Evolutionary conservation across 2,888 invertebrate species (phyloP), one percentile per base, ranked within the genome.

Genomic region (Drosophila algonquin): DNA sequence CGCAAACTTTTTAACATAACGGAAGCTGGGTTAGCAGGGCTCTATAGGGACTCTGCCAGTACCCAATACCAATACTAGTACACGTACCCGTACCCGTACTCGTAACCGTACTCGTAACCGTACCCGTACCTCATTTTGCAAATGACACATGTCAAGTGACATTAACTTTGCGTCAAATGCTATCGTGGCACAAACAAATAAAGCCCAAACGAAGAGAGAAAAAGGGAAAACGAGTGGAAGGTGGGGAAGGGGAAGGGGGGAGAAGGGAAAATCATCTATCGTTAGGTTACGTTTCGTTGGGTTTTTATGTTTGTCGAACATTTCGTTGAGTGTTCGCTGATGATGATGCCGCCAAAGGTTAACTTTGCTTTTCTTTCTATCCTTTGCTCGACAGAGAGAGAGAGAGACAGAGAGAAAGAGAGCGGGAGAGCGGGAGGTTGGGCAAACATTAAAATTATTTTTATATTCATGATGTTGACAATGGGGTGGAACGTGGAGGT

Each of bases 141-240:
- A 86, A 89, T 90, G 90, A 87, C 90, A 90, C 88, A 90, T 90
- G 90, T 90, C 90, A 90, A 90, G 87, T 90, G 88, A 88, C 88
- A 90, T 90, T 90, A 90, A 86, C 82, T 87, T 86, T 80, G 81
- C 89, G 86, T 90, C 89, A 89, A 89, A 89, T 82, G 81, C 79
- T 84, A 76, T 83, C 81, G 81, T 77, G 80, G 75, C 52, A 78
- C 83, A 83, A 83, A 83, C 83, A 83, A 87, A 87, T 87, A 84
- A 87, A 84, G 77, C 63, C 81, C 27, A 57, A 40, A 53, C 48
- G 18, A 9, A 14, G 47, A 35, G 16, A 30, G 16, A 12, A 27
- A 14, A 4, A 54, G 35, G 47, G n/a, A 14, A 45, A 48, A 40
- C 1, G 30, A 2, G 30, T 7, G 27, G 27, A 27, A 27, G 27